Percentiles rank a stretch among this genome's conserved stretches.
Evolutionary conservation across 2,888 invertebrate species (phyloP).

Genomic region (Lamellibrachia satsuma): DNA sequence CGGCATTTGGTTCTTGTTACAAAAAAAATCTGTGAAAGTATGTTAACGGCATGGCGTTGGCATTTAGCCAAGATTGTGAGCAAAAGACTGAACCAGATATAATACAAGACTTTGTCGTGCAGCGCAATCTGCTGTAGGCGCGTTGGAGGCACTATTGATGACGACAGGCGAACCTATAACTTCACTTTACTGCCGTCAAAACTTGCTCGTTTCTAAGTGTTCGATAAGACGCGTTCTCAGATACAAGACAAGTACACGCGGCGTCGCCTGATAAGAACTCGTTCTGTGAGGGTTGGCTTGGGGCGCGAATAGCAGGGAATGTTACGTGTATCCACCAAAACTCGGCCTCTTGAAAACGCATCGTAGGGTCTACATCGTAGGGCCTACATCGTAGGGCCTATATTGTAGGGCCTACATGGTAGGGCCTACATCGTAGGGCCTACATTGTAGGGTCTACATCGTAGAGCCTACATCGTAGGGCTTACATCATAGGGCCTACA

Average conservation of each 20-base stretch:
- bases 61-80: too few relatives aligned
- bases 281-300: not conserved
- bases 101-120: too few relatives aligned
- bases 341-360: not conserved
- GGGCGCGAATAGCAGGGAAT: not conserved
- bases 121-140: not conserved
- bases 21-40: too few relatives aligned
- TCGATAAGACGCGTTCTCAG: not conserved
- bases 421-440: too few relatives aligned
- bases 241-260: not conserved
- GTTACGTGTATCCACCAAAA: not conserved
- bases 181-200: not conserved
- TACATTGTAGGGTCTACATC: too few relatives aligned
- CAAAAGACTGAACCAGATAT: too few relatives aligned
- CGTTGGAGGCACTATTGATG: not conserved
- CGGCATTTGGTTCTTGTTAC: too few relatives aligned
- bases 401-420: too few relatives aligned
- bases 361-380: not conserved
- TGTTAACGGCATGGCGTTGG: too few relatives aligned
- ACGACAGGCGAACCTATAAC: not conserved
- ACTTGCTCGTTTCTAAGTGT: not conserved
- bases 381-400: not conserved
- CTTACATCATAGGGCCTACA: not conserved
- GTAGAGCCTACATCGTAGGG: too few relatives aligned
- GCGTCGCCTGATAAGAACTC: not conserved